Base-by-base conservation (phyloP, 2,888 invertebrate species). In the Ophion ellenae region DNA sequence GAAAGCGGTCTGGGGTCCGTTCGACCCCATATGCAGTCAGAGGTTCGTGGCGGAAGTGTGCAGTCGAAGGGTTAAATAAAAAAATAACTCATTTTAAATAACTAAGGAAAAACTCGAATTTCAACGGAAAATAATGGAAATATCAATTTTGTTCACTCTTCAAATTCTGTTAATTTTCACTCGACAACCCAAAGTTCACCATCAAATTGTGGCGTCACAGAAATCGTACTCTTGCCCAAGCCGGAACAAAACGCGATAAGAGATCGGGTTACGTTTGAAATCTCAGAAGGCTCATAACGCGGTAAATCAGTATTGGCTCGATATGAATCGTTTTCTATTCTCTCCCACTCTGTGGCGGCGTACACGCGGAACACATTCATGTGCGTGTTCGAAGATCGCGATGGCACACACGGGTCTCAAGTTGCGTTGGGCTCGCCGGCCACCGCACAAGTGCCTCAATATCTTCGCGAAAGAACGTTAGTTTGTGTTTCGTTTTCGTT, bases 401-500 rank as follows among this genome's bases (percentile, higher is more conserved):
- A 53, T 53, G 53, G 11, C 53, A 2, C 53, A 53, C 53, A 17
- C 53, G 53, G 14, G 11, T 17, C 17, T 53, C 17, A 53, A 53
- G 17, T 53, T 53, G 17, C 17, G 14, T 53, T 17, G 4, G 17
- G 53, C 53, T 53, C 5, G 53, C 17, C 53, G 53, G 53, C 14
- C 53, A 53, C 28, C 24, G 64, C 64, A 47, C 53, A 57, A 36
- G 53, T 10, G 64, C 63, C 40, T 61, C 59, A 59, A 45, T 53
- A n/a, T 45, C 59, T 28, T 57, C 66, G 53, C 32, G 53, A 57
- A 20, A 6, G 36, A 36, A 57, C 64, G 66, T 57, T 66, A 77
- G 66, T 77, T 57, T 57, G 67, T 77, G 53, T 67, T 53, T 36
- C 20, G 24, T 14, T 77, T 53, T 67, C 53, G 36, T 57, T 20